A percentile compares a stretch with the other conserved stretches of the same genome.
phyloP scores from a whole-genome alignment of 2,888 invertebrate species.

The Tricholauxania praeusta region DNA sequence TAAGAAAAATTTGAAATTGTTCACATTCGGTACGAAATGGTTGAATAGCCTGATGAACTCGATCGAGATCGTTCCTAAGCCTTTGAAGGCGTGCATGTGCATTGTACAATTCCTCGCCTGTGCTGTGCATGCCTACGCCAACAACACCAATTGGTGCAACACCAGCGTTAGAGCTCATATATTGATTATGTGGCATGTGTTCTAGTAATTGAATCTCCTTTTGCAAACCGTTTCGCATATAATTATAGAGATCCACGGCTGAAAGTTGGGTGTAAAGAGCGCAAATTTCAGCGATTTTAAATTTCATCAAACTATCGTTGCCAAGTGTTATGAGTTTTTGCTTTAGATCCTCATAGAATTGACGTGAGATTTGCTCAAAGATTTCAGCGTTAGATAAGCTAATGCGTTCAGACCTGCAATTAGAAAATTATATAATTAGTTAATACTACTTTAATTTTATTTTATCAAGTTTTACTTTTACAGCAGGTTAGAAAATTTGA shows the following conservation, averaged over 20 bases:
- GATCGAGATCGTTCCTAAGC: constrained; percentile 50
- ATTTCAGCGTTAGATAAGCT: constrained; percentile 54
- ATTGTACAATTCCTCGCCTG: constrained; percentile 53
- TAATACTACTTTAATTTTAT: no score
- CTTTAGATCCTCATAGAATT: constrained; percentile 63
- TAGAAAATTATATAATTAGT: no score
- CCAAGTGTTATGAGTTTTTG: constrained; percentile 58
- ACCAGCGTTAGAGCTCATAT: constrained; percentile 54
- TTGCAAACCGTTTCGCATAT: constrained; percentile 62
- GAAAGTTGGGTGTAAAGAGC: constrained; percentile 57
- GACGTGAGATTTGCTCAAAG: constrained; percentile 58
- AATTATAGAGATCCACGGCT: constrained; percentile 61
- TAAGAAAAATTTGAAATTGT: constrained; percentile 48
- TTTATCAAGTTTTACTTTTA: no score
- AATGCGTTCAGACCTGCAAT: constrained; percentile 55
- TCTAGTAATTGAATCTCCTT: constrained; percentile 64
- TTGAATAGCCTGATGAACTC: constrained; percentile 48
- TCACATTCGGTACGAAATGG: constrained; percentile 50
- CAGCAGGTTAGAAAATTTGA: no score
- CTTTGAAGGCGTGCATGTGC: constrained; percentile 56
- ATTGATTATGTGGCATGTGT: constrained; percentile 58
- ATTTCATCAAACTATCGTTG: constrained; percentile 57
- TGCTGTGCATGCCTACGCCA: constrained; percentile 44
- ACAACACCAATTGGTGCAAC: constrained; percentile 42
- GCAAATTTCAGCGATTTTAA: constrained; percentile 59